Conservation (phyloP, 2,797 vertebrate genomes). For the Perodicticus potto region DNA sequence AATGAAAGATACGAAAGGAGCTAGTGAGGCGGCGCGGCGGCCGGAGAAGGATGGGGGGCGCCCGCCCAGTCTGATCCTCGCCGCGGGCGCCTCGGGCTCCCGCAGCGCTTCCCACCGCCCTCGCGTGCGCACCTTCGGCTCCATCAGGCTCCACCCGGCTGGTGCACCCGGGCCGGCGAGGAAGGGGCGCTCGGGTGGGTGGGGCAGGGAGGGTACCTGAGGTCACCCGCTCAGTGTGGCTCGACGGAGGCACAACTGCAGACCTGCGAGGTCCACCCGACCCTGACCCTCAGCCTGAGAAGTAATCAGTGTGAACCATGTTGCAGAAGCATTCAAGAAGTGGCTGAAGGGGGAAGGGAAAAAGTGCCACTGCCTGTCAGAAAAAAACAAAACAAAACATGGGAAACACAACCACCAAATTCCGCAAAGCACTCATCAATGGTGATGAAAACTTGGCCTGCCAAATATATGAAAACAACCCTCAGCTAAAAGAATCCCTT, state of each 20-base stretch:
- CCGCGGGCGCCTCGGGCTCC: neutral
- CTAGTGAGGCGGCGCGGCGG: conserved; percentile 57
- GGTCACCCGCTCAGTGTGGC: conserved; percentile 47
- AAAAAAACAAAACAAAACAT: conserved; percentile 89
- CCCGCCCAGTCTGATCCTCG: conserved; percentile 59
- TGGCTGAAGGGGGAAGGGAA: conserved; percentile 88
- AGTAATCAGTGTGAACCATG: conserved; percentile 89
- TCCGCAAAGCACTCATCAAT: conserved; percentile 98
- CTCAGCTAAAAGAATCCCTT: conserved; percentile 97
- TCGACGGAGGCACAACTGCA: conserved; percentile 30
- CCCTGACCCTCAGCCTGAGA: neutral
- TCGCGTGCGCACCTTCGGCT: neutral
- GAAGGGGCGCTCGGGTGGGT: conserved; percentile 57
- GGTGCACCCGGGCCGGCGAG: neutral
- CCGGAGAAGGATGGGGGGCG: conserved; percentile 71
- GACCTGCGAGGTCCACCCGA: conserved; percentile 2
- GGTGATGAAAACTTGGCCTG: conserved; percentile 97
- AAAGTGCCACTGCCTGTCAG: conserved; percentile 83
- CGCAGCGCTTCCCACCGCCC: conserved; percentile 6
- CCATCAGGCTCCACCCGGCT: conserved; percentile 4
- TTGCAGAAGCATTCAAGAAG: conserved; percentile 85
- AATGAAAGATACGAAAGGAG: too few species aligned
- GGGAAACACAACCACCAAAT: conserved; percentile 99
- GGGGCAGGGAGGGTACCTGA: conserved; percentile 65
- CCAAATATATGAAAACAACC: conserved; percentile 98